A percentile compares a stretch with the other conserved stretches of the same genome.
Evolutionary conservation across 2,797 vertebrate genomes (phyloP).

Genomic region (Vespertilio murinus): DNA sequence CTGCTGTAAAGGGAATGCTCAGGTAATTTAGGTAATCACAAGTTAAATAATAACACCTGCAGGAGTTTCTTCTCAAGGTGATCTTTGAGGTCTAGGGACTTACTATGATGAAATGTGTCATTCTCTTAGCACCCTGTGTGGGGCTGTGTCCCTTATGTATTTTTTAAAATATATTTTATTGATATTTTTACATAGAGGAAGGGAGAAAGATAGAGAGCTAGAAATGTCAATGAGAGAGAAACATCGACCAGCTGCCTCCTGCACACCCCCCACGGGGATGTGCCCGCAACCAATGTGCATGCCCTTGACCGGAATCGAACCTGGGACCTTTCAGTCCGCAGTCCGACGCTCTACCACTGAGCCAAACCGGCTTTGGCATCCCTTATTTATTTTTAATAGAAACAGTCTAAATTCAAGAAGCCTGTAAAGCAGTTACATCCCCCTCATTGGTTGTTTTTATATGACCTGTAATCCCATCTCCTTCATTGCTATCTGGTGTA

Average conservation of each 20-base stretch:
- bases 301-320: too few relatives aligned
- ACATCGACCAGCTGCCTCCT: too few relatives aligned
- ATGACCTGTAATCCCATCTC: not conserved
- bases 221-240: too few relatives aligned
- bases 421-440: not conserved
- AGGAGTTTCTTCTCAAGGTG: not conserved
- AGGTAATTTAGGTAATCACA: not conserved
- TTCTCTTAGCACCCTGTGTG: not conserved
- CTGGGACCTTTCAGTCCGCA: too few relatives aligned
- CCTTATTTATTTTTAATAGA: not conserved
- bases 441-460: not conserved
- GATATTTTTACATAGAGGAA: too few relatives aligned
- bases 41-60: not conserved
- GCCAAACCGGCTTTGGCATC: too few relatives aligned
- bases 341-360: too few relatives aligned
- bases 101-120: not conserved
- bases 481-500: not conserved
- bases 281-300: too few relatives aligned
- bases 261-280: too few relatives aligned
- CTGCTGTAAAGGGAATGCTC: not conserved
- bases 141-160: not conserved
- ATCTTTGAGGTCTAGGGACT: not conserved
- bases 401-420: conserved; percentile 1
- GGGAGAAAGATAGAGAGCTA: too few relatives aligned
- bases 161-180: too few relatives aligned